Base-by-base conservation (phyloP, 2,888 invertebrate genomes). In the Lycia hirtaria region DNA sequence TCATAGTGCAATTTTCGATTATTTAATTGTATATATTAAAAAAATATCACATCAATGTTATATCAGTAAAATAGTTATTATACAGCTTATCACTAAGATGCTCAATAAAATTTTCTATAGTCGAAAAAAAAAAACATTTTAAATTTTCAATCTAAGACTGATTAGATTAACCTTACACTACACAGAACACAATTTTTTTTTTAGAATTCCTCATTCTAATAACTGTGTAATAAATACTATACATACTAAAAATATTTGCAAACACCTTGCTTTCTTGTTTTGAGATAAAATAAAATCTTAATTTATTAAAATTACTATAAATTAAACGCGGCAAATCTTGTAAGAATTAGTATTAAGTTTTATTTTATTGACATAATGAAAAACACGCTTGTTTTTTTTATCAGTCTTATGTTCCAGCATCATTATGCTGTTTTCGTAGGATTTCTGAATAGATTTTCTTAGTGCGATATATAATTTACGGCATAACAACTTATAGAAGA, bases 81-180 rank as follows among this genome's bases (percentile, higher is more conserved):
- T 70, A 73, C 64, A 70, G 77, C 78, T 78, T 80, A 75, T 75
- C 71, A 72, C 68, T 71, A 71, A 65, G 55, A 76, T 79, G 85
- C 84, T 85, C 85, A 85, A 83, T 57, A 49, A 49, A 57, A 43
- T 75, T 72, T 68, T 72, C 69, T 66, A 56, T 63, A 64, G 68
- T 70, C 58, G 68, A 68, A 56, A 57, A 65, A 59, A n/a, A 65
- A 69, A 49, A 56, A 61, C 65, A 59, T 62, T 72, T 78, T 77
- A 59, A 72, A 82, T 78, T 75, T 83, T 88, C 85, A 76, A 87
- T 83, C 84, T 86, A 90, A 90, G 89, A 90, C 89, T 90, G 89
- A 90, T 83, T 89, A 89, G 88, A 87, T 76, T 87, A 76, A 86
- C 82, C 78, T 57, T 76, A 73, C 71, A 71, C 67, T 71, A 67